A percentile compares a stretch with the other conserved stretches of the same genome.
Evolutionary conservation across 92 coral and sea anemone species (phyloP).

Genomic region (Pocillopora grandis): DNA sequence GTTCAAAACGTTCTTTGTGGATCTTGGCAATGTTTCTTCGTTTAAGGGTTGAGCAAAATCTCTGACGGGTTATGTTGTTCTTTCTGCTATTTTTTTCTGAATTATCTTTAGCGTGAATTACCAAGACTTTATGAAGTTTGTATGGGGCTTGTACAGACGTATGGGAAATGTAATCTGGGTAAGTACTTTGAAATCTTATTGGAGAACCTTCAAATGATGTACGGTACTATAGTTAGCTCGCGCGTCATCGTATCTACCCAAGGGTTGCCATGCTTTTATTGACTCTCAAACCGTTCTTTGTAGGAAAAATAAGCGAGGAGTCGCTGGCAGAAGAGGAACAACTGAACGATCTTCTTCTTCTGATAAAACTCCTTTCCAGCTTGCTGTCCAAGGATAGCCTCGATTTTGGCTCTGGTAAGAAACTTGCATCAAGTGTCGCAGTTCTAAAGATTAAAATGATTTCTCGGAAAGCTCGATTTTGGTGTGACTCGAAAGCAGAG

Average conservation of each 20-base stretch:
- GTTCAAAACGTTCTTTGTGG: too few relatives aligned
- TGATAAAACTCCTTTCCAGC: slow-evolving; percentile 85
- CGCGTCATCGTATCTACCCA: neutral
- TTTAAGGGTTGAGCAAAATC: too few relatives aligned
- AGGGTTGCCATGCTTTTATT: neutral
- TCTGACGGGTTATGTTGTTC: neutral
- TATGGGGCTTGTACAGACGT: slow-evolving; percentile 80
- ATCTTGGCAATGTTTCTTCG: too few relatives aligned
- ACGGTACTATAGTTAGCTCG: neutral
- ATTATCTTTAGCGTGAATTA: slow-evolving; percentile 59
- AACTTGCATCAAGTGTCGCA: neutral
- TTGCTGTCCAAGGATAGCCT: slow-evolving; percentile 82
- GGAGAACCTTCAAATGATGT: neutral
- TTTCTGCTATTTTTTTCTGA: neutral
- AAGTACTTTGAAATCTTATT: slow-evolving; percentile 9
- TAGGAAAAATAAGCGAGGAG: slow-evolving; percentile 79
- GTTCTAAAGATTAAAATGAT: neutral
- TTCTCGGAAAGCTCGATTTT: neutral
- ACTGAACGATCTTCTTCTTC: slow-evolving; percentile 70
- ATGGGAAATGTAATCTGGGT: slow-evolving; percentile 88
- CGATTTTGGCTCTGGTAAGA: slow-evolving; percentile 64
- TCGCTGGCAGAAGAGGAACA: slow-evolving; percentile 88
- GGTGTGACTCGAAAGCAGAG: too few relatives aligned
- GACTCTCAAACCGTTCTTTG: neutral
- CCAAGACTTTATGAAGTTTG: slow-evolving; percentile 76